These are phyloP conservation scores for Andricus quercusramuli DNA, from an alignment of 2,888 invertebrate genomes.

Conservation along the genomic window DNA sequence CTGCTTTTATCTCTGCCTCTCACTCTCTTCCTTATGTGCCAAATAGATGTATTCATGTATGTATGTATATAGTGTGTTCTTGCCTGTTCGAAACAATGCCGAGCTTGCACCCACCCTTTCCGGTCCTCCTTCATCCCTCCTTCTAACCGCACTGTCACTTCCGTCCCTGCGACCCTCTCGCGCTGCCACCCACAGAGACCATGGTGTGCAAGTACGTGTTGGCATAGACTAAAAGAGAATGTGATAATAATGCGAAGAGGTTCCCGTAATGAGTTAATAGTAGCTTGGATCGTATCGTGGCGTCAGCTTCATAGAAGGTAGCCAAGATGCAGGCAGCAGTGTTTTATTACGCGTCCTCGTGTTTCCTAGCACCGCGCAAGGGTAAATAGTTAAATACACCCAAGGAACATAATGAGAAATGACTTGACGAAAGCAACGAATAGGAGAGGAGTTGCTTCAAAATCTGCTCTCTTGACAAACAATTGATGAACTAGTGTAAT, in stretches of 20 bases:
- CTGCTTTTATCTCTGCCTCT: slow-evolving; percentile 33
- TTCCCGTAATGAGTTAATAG: slow-evolving; percentile 75
- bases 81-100: slow-evolving; percentile 75
- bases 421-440: background rate
- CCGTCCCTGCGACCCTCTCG: slow-evolving; percentile 57
- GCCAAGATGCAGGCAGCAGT: slow-evolving; percentile 13
- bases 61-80: slow-evolving; percentile 65
- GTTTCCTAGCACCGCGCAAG: background rate
- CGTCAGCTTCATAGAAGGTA: slow-evolving; percentile 24
- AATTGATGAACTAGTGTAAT: background rate
- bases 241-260: slow-evolving; percentile 72
- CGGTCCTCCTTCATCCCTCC: slow-evolving; percentile 54
- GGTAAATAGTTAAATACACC: slow-evolving; percentile 26
- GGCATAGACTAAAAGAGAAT: slow-evolving; percentile 73
- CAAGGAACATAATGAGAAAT: slow-evolving; percentile 19
- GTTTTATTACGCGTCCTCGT: slow-evolving; percentile 30
- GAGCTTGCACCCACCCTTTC: slow-evolving; percentile 63
- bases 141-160: slow-evolving; percentile 59
- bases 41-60: slow-evolving; percentile 67
- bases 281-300: slow-evolving; percentile 57
- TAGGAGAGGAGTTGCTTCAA: background rate
- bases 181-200: slow-evolving; percentile 60
- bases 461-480: slow-evolving; percentile 13
- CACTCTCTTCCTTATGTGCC: slow-evolving; percentile 65
- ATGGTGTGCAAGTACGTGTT: slow-evolving; percentile 60